Percentiles rank a stretch among this genome's conserved stretches.
Conservation (phyloP, 2,797 vertebrate genomes). For the Chelon labrosus region DNA sequence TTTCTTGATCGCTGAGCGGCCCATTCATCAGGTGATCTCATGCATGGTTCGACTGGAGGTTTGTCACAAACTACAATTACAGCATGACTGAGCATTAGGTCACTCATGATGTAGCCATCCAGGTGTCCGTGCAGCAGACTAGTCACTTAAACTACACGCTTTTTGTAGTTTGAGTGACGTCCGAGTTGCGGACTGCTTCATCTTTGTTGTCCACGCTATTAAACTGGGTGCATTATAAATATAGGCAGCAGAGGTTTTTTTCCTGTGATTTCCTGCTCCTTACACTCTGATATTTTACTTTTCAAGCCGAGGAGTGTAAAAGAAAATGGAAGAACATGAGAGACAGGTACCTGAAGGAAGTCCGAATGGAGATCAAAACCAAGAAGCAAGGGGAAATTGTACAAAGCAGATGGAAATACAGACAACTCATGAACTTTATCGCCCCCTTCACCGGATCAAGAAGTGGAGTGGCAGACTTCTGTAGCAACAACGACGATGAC, state of each 20-base stretch:
- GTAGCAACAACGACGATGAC: slow-evolving; percentile 55
- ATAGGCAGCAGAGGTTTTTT: background rate
- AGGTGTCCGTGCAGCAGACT: background rate
- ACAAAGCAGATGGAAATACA: slow-evolving; percentile 79
- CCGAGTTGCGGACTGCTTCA: background rate
- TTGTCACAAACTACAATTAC: too few relatives aligned
- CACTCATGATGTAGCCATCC: background rate
- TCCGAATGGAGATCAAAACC: slow-evolving; percentile 76
- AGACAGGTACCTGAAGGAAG: slow-evolving; percentile 82
- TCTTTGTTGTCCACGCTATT: background rate
- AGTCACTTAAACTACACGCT: too few relatives aligned
- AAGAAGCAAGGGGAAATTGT: slow-evolving; percentile 73
- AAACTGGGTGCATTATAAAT: background rate
- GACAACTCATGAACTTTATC: slow-evolving; percentile 79
- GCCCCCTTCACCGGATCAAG: slow-evolving; percentile 77
- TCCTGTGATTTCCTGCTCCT: slow-evolving; percentile 20
- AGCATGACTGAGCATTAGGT: background rate
- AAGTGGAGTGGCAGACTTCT: slow-evolving; percentile 55
- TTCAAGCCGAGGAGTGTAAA: slow-evolving; percentile 81
- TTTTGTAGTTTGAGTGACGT: background rate
- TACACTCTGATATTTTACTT: slow-evolving; percentile 25
- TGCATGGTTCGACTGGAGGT: too few relatives aligned
- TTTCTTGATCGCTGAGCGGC: too few relatives aligned
- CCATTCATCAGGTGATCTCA: too few relatives aligned
- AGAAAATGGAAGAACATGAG: slow-evolving; percentile 85